A percentile compares a stretch with the other conserved stretches of the same genome.
These are phyloP conservation scores for Limnodromus scolopaceus DNA, from an alignment of 2,797 vertebrate genomes.

Conservation along the genomic window DNA sequence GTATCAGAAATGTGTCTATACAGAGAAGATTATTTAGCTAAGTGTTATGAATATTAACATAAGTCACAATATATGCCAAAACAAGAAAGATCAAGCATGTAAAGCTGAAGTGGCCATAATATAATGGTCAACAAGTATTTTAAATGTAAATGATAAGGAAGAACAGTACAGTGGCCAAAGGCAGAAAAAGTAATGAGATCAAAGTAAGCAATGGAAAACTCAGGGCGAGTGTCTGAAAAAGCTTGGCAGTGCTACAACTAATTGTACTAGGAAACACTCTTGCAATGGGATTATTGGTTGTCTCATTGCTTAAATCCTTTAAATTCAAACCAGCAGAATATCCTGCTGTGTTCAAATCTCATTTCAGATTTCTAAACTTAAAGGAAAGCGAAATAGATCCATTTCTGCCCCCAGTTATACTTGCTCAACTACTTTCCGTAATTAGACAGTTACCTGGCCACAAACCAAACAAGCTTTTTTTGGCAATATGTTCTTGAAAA, in stretches of 20 bases:
- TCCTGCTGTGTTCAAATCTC: neutral
- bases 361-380: neutral
- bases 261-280: neutral
- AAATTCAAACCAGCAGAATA: slow-evolving; percentile 1
- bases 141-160: neutral
- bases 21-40: neutral
- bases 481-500: neutral
- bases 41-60: neutral
- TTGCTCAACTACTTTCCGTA: neutral
- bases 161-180: neutral
- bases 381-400: neutral
- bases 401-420: neutral
- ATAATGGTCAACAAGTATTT: neutral
- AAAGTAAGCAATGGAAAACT: neutral
- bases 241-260: neutral
- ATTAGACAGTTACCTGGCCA: neutral
- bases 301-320: neutral
- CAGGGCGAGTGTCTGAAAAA: neutral
- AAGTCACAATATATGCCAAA: neutral
- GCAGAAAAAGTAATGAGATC: neutral
- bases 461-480: neutral
- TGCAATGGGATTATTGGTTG: neutral
- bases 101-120: neutral
- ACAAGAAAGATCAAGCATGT: neutral
- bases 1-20: neutral